These are phyloP conservation scores for Parochlus steinenii DNA, from an alignment of 2,888 invertebrate species.

Conservation along the genomic window DNA sequence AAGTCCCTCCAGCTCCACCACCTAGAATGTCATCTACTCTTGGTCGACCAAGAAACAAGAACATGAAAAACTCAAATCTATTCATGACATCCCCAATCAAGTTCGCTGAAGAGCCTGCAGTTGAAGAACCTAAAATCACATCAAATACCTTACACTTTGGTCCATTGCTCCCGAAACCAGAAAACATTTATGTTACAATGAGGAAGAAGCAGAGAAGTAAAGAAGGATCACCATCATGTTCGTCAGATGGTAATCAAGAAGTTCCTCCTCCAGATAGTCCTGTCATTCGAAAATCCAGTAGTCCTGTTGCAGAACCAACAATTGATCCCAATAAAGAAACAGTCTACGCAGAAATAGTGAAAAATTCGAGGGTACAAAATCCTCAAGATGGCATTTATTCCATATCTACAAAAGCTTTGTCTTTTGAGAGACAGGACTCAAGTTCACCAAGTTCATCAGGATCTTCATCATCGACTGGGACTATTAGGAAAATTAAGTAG, in stretches of 20 bases:
- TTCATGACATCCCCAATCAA: conserved; percentile 31
- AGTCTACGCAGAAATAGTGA: conserved; percentile 12
- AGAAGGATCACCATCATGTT: not conserved
- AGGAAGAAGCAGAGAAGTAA: conserved; percentile 14
- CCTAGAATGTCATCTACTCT: conserved; percentile 54
- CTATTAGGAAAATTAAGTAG: too few species aligned
- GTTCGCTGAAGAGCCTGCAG: conserved; percentile 32
- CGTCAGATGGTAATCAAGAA: not conserved
- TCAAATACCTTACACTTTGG: conserved; percentile 38
- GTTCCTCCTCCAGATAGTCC: not conserved
- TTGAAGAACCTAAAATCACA: conserved; percentile 33
- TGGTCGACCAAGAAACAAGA: conserved; percentile 30
- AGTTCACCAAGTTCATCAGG: too few species aligned
- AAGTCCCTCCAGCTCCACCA: conserved; percentile 53
- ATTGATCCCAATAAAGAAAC: too few species aligned
- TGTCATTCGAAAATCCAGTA: too few species aligned
- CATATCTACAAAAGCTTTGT: too few species aligned
- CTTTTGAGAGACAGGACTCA: too few species aligned
- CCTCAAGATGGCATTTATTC: conserved; percentile 11
- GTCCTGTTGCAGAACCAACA: too few species aligned
- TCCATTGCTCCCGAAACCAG: conserved; percentile 33
- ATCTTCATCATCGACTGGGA: too few species aligned
- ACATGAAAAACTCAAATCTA: conserved; percentile 22
- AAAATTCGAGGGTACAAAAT: conserved; percentile 9
- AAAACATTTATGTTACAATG: conserved; percentile 16